These are phyloP conservation scores for Burhinus bistriatus DNA, from an alignment of 2,113 vertebrate species.

Conservation along the genomic window DNA sequence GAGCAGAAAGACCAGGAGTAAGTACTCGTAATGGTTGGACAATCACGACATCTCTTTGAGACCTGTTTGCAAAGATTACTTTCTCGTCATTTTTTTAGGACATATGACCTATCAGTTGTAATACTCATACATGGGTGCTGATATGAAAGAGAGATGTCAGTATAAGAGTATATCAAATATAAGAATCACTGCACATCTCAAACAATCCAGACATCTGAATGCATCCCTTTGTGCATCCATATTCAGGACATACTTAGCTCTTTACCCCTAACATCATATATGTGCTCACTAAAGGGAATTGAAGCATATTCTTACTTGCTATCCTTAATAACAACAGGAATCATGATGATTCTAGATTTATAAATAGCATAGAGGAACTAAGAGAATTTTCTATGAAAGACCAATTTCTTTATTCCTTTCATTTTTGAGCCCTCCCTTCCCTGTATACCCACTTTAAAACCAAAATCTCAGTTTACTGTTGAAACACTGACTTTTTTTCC, in stretches of 20 bases:
- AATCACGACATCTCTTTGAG: not conserved
- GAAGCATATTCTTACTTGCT: not conserved
- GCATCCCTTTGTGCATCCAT: not conserved
- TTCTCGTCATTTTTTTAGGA: not conserved
- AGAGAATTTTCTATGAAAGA: not conserved
- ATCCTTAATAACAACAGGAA: not conserved
- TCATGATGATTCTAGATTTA: not conserved
- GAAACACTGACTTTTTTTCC: not conserved
- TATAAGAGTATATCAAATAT: not conserved
- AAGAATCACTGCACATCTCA: not conserved
- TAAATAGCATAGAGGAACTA: not conserved
- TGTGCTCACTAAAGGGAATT: not conserved
- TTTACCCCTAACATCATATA: not conserved
- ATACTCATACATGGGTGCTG: rapidly evolving
- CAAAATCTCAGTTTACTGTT: not conserved
- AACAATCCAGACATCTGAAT: not conserved
- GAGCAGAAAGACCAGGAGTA: not conserved
- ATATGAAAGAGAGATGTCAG: not conserved
- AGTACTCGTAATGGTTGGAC: not conserved
- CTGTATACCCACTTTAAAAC: not conserved
- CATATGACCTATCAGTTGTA: not conserved
- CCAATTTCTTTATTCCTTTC: not conserved
- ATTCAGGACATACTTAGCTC: not conserved
- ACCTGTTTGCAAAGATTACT: not conserved
- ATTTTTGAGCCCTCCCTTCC: not conserved